phyloP scores from a whole-genome alignment of 2,797 vertebrate species.

The Agapornis canus region DNA sequence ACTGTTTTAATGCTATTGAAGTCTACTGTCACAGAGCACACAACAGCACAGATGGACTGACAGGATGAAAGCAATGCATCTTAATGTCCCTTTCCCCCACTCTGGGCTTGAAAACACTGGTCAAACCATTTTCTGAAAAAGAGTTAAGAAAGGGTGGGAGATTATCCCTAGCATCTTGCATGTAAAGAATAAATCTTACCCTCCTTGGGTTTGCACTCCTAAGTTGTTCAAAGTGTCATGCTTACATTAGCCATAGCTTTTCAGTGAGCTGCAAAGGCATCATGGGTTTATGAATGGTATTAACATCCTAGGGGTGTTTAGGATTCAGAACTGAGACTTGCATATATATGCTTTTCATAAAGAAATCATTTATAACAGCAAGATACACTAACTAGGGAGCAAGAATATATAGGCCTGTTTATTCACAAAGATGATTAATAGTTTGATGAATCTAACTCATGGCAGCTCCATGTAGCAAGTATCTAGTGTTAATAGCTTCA shows the following conservation, averaged over 20 bases:
- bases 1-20: background rate
- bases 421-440: background rate
- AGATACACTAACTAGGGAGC: background rate
- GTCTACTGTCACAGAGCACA: background rate
- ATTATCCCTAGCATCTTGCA: background rate
- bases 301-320: background rate
- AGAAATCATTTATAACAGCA: background rate
- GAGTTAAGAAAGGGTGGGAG: background rate
- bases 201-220: background rate
- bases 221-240: background rate
- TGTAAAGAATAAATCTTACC: rapidly evolving
- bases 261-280: background rate
- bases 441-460: background rate
- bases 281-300: background rate
- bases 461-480: background rate
- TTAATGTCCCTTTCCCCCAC: background rate
- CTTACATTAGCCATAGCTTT: background rate
- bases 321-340: background rate
- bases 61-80: background rate
- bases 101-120: background rate
- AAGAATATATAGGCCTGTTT: background rate
- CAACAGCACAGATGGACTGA: background rate
- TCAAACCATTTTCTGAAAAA: background rate
- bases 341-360: background rate
- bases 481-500: background rate